Base-by-base conservation (phyloP, 1,140 invertebrate genomes). In the Eueides isabella region DNA sequence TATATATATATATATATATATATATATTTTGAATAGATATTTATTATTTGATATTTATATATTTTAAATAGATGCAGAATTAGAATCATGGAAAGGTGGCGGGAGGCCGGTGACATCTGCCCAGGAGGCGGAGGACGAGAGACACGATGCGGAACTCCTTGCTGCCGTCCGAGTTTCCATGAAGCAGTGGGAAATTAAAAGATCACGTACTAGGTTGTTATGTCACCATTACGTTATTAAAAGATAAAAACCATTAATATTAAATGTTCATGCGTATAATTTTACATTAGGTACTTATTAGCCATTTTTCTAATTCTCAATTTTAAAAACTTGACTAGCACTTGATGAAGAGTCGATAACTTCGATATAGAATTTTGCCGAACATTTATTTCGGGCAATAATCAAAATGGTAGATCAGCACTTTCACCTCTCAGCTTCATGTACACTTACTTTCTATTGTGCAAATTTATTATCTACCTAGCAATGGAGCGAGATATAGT, bases 131-230 rank as follows among this genome's bases (percentile, higher is more conserved):
- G 87, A 94, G 76, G 95, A 96, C 74, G 95, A 96, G 85, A 79
- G 91, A 2, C 89, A 94, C 71, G 95, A 96, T 78, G 93, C 90
- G 5, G 94, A 95, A 81, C 90, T 96, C 35, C 92, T 95, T 71
- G 92, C 93, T 1, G 95, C 95, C 7, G 94, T 96, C 11, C 83
- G 94, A 6, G 87, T 87, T 41, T 95, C 95, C 61, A 93, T 96
- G 86, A 90, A 93, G 12, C 87, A 94, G 77, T 96, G 95, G 95
- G 89, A 94, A 70, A 76, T 85, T 76, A 91, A 92, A 74, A 85
- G 81, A 79, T 78, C 84, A 38, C 80, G 92, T 11, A 91, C 91
- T 2, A 93, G 91, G 92, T 93, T 76, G 71, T 12, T 19, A 38
- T n/a, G 2, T 75, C 33, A 6, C 7, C 2, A 44, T 19, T 19